These are phyloP conservation scores for Oreochromis niloticus DNA, from an alignment of 2,113 vertebrate genomes.

Conservation along the genomic window DNA sequence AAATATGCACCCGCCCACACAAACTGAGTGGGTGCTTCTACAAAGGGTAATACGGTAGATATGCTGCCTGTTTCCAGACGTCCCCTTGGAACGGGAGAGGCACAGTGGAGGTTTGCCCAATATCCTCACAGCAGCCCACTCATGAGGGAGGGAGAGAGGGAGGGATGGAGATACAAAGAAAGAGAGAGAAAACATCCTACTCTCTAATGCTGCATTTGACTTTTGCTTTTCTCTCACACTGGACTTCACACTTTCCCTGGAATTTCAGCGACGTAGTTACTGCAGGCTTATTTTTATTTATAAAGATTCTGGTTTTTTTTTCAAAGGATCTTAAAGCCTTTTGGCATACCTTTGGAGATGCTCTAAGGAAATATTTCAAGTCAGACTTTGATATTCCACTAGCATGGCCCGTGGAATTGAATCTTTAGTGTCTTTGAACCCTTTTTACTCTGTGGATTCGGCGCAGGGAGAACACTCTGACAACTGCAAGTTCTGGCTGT, in stretches of 20 bases:
- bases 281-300: background rate
- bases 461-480: conserved; percentile 73
- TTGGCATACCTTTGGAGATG: background rate
- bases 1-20: conserved; percentile 51
- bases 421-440: conserved; percentile 73
- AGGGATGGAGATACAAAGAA: conserved; percentile 22
- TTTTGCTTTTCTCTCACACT: conserved; percentile 18
- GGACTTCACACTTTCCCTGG: conserved; percentile 13
- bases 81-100: conserved; percentile 73
- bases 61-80: conserved; percentile 75
- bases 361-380: conserved; percentile 1
- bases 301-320: background rate
- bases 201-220: conserved; percentile 47
- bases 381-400: background rate
- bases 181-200: conserved; percentile 44
- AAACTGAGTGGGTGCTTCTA: conserved; percentile 74
- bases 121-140: conserved; percentile 70
- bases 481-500: conserved; percentile 93
- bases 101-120: conserved; percentile 71
- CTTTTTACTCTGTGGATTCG: conserved; percentile 75
- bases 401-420: conserved; percentile 83
- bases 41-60: conserved; percentile 84
- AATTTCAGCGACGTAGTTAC: background rate
- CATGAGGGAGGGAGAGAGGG: conserved; percentile 29
- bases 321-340: background rate